Base-by-base conservation (phyloP, 2,888 invertebrate genomes). In the Megaustenia siamemsis region DNA sequence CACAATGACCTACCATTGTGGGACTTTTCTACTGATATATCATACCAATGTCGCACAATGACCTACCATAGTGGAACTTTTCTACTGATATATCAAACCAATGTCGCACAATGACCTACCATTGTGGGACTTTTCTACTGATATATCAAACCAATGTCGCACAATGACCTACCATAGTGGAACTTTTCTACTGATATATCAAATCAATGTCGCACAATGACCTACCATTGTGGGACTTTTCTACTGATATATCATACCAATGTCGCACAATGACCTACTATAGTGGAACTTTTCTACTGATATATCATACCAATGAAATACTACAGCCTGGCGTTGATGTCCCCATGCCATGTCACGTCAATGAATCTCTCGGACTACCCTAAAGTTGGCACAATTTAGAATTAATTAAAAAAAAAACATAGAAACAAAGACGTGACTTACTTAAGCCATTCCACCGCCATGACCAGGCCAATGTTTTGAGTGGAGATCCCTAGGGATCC, bases 361-460 rank as follows among this genome's bases (percentile, higher is more conserved):
- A 53, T 21, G 10, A 10, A 10, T 18, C 21, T 53, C 53, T 18
- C 53, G 10, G 21, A 53, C 21, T 53, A 21, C 53, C 53, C 10
- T 53, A 10, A 10, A 53, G 15, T 53, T 53, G 21, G 15, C 21
- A 18, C 53, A 53, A 53, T 56, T 5, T 12, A n/a, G n/a, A n/a
- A n/a, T n/a, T n/a, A n/a, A n/a, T n/a, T 21, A 56, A 21, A 21
- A 18, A 5, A 12, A 6, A 24, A 21, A 24, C 5, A 6, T 12
- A 6, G 8, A 56, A 56, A 24, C 0, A 15, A 6, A 5, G 15
- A 10, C 8, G n/a, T n/a, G 0, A 84, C 86, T 84, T 53, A 86
- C 86, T 83, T 84, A n/a, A 84, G 53, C 86, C 86, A 86, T n/a
- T 86, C 86, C 68, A 86, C 69, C 12, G 86, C 86, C 73, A 86